Conservation (phyloP, 2,888 invertebrate species). For the Plagodis pulveraria region DNA sequence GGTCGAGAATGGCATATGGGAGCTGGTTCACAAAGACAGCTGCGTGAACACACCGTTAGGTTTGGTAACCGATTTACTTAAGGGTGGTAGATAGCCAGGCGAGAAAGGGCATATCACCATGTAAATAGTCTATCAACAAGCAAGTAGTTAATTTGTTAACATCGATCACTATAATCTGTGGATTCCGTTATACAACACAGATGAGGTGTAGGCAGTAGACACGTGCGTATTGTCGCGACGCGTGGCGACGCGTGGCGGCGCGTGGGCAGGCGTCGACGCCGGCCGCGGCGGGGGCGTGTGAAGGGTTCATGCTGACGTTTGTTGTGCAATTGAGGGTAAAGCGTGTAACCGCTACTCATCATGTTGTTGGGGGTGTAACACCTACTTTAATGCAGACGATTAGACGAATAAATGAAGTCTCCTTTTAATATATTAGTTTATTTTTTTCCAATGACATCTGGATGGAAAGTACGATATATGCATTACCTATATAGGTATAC, state of each 20-base stretch:
- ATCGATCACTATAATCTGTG: constrained; percentile 15
- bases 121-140: constrained; percentile 2
- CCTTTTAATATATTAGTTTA: too few species aligned
- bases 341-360: constrained; percentile 17
- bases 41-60: too few species aligned
- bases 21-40: too few species aligned
- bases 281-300: constrained; percentile 7
- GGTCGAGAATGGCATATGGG: too few species aligned
- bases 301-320: constrained; percentile 6
- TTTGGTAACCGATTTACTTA: too few species aligned
- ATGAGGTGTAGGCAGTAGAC: constrained; percentile 13
- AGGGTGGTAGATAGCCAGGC: too few species aligned
- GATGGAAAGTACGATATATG: too few species aligned
- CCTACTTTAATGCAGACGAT: too few species aligned
- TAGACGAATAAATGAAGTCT: too few species aligned
- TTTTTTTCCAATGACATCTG: too few species aligned
- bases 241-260: constrained; percentile 2
- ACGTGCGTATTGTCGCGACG: constrained; percentile 9
- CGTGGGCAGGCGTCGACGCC: constrained; percentile 5
- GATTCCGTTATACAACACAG: constrained; percentile 25
- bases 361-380: constrained; percentile 1
- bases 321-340: constrained; percentile 28
- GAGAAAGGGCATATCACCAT: too few species aligned
- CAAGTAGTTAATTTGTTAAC: constrained; percentile 28
- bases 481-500: too few species aligned